Conservation (phyloP, 1,140 invertebrate genomes). For the Elymnias hypermnestra region DNA sequence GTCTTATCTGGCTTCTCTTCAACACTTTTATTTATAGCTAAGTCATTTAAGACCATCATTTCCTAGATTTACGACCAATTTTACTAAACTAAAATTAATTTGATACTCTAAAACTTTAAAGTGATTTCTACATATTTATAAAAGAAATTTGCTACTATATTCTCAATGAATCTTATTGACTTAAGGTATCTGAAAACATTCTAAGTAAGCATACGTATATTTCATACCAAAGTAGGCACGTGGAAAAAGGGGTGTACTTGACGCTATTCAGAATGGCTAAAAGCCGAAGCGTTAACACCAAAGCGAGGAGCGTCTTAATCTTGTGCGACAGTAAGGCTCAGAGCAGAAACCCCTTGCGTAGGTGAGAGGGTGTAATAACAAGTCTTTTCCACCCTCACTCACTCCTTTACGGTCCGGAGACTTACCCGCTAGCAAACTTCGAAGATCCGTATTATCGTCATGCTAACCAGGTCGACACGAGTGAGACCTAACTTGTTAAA, state of each 20-base stretch:
- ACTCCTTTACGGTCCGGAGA: conserved; percentile 45
- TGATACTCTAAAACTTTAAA: too few species aligned
- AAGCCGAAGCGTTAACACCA: conserved; percentile 53
- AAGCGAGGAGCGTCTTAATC: conserved; percentile 65
- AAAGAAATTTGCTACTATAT: too few species aligned
- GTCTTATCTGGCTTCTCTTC: conserved; percentile 69
- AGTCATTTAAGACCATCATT: too few species aligned
- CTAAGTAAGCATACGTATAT: conserved; percentile 23
- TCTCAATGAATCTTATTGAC: too few species aligned
- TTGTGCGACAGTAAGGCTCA: conserved; percentile 56
- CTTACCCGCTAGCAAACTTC: conserved; percentile 61
- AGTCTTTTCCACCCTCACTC: conserved; percentile 38
- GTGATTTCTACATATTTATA: too few species aligned
- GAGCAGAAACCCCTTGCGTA: conserved; percentile 61
- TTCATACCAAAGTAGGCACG: conserved; percentile 36
- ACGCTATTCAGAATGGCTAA: conserved; percentile 41
- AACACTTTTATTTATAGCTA: conserved; percentile 69
- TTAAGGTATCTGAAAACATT: too few species aligned
- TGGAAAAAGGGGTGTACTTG: conserved; percentile 33
- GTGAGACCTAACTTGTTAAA: conserved; percentile 13
- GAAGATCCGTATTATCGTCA: conserved; percentile 58
- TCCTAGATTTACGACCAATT: too few species aligned
- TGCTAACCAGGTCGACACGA: conserved; percentile 49
- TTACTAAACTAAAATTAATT: too few species aligned
- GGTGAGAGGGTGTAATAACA: conserved; percentile 73